Evolutionary conservation across 2,797 vertebrate genomes (phyloP).

Genomic region (Dallia pectoralis): DNA sequence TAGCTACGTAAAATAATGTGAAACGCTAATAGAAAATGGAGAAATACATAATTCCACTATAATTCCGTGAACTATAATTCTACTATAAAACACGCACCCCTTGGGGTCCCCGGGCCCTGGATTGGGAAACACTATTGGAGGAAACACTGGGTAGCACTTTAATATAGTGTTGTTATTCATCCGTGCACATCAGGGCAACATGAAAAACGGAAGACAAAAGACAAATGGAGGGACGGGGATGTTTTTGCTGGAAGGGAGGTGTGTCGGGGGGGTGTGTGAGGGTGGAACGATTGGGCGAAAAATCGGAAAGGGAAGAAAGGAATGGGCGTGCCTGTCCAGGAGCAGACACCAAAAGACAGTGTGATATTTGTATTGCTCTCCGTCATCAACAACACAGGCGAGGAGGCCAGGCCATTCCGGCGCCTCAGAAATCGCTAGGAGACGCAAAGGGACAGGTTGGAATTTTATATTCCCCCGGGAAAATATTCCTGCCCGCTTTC

Average conservation of each 20-base stretch:
- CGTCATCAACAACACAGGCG: constrained; percentile 33
- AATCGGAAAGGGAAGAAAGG: background rate
- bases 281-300: constrained; percentile 19
- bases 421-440: constrained; percentile 24
- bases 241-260: constrained; percentile 13
- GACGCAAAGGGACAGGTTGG: constrained; percentile 35
- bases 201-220: background rate
- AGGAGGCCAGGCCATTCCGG: constrained; percentile 31
- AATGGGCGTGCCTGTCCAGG: background rate
- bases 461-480: constrained; percentile 3
- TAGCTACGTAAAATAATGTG: too few species aligned
- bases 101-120: too few species aligned
- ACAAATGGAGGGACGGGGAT: background rate
- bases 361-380: constrained; percentile 22
- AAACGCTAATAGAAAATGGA: too few species aligned
- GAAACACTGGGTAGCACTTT: background rate
- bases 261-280: constrained; percentile 25
- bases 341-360: background rate
- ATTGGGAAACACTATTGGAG: too few species aligned
- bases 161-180: background rate
- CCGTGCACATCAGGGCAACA: background rate
- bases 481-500: constrained; percentile 21
- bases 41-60: too few species aligned
- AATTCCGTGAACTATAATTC: too few species aligned
- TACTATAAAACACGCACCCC: too few species aligned